These are phyloP conservation scores for Steinernema hermaphroditum DNA, from an alignment of 2,888 invertebrate genomes.

Conservation along the genomic window DNA sequence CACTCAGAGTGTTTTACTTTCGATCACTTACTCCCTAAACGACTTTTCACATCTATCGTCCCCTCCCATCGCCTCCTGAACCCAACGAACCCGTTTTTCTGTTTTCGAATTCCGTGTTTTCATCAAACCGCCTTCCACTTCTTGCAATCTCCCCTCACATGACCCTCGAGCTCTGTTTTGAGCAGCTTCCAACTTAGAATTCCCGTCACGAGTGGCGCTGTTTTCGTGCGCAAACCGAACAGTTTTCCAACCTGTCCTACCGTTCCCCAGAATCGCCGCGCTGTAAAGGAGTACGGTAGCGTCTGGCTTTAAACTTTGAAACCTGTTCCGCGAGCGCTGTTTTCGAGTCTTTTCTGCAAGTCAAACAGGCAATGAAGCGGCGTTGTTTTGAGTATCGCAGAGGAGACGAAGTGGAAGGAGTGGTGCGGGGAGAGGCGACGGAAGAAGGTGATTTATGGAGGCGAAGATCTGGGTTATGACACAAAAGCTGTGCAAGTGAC, in stretches of 20 bases:
- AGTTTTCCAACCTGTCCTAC: conserved; percentile 37
- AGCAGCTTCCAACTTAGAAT: neutral
- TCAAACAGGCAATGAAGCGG: too few relatives aligned
- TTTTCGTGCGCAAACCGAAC: conserved; percentile 34
- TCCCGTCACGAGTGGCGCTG: neutral
- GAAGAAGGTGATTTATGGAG: too few relatives aligned
- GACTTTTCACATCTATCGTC: neutral
- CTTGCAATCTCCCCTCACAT: conserved; percentile 5
- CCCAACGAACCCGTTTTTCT: neutral
- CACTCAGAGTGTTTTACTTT: too few relatives aligned
- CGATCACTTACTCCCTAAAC: neutral
- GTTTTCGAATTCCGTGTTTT: neutral
- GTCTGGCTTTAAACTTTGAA: conserved; percentile 26
- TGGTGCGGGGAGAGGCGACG: too few relatives aligned
- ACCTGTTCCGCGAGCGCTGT: conserved; percentile 16
- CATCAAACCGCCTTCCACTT: neutral
- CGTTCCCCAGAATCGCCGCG: conserved; percentile 36
- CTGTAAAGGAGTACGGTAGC: neutral
- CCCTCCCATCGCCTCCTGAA: neutral
- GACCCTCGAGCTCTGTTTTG: neutral
- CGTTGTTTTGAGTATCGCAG: too few relatives aligned
- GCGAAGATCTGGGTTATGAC: too few relatives aligned
- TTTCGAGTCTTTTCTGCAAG: conserved; percentile 11
- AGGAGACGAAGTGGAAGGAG: too few relatives aligned
- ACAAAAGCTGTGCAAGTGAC: too few relatives aligned